Conservation (phyloP, 2,113 vertebrate genomes). For the Butorides virescens region DNA sequence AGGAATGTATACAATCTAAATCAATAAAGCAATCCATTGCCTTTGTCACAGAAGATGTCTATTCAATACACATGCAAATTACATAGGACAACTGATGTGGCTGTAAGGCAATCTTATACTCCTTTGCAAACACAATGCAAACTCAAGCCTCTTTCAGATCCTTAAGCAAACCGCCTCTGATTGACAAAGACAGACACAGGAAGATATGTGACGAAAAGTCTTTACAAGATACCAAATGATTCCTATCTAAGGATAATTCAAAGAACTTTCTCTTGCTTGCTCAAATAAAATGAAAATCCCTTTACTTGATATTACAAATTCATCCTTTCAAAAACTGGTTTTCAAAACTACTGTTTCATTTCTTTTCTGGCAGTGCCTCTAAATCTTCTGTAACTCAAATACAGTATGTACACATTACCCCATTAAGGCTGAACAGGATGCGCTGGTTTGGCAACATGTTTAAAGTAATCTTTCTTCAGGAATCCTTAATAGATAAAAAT, state of each 20-base stretch:
- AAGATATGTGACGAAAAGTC: neutral
- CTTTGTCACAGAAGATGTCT: neutral
- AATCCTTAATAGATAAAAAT: neutral
- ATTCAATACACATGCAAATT: neutral
- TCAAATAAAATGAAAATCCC: conserved; percentile 6
- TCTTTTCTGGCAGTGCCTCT: neutral
- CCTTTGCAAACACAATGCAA: neutral
- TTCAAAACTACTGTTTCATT: neutral
- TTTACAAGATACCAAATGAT: neutral
- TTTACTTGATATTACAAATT: neutral
- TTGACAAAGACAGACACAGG: neutral
- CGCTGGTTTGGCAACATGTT: neutral
- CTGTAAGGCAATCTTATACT: accelerated
- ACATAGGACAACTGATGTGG: neutral
- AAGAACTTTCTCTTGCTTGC: neutral
- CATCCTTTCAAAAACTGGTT: neutral
- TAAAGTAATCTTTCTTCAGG: neutral
- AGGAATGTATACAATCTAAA: neutral
- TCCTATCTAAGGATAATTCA: neutral
- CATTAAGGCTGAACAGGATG: neutral
- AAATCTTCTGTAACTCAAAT: neutral
- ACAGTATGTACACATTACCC: neutral
- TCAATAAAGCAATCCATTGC: neutral
- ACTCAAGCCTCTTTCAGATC: neutral
- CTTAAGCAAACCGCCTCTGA: neutral